Conservation (phyloP, 2,113 vertebrate genomes). For the Urocolius indicus region DNA sequence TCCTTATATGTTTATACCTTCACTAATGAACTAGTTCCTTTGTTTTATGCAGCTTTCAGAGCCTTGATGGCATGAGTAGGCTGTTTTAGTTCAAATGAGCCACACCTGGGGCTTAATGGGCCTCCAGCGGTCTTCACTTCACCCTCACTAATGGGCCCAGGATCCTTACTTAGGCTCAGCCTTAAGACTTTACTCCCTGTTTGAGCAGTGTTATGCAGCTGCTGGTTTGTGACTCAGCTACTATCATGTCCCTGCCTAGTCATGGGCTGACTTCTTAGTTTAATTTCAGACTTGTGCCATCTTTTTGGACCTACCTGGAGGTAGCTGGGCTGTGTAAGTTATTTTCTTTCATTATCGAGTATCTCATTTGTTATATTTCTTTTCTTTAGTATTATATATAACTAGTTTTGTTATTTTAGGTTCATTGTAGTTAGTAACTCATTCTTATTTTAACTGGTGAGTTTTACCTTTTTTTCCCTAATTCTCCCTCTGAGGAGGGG, state of each 20-base stretch:
- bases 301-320: neutral
- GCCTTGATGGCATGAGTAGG: neutral
- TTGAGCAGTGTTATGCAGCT: neutral
- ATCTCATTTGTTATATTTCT: too few relatives aligned
- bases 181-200: neutral
- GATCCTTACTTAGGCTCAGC: neutral
- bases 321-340: neutral
- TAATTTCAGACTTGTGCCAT: neutral
- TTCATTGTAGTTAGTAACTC: too few relatives aligned
- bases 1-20: neutral
- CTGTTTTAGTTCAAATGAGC: neutral
- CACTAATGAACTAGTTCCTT: neutral
- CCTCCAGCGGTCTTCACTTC: neutral
- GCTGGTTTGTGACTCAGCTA: neutral
- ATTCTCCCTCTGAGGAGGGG: too few relatives aligned
- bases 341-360: too few relatives aligned
- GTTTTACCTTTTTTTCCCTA: too few relatives aligned
- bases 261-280: neutral
- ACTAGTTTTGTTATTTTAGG: too few relatives aligned
- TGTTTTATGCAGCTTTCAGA: neutral
- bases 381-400: too few relatives aligned
- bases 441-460: too few relatives aligned
- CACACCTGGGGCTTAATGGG: neutral
- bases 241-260: accelerated
- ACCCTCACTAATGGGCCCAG: neutral